These are phyloP conservation scores for Engraulis encrasicolus DNA, from an alignment of 2,113 vertebrate species.

Conservation along the genomic window DNA sequence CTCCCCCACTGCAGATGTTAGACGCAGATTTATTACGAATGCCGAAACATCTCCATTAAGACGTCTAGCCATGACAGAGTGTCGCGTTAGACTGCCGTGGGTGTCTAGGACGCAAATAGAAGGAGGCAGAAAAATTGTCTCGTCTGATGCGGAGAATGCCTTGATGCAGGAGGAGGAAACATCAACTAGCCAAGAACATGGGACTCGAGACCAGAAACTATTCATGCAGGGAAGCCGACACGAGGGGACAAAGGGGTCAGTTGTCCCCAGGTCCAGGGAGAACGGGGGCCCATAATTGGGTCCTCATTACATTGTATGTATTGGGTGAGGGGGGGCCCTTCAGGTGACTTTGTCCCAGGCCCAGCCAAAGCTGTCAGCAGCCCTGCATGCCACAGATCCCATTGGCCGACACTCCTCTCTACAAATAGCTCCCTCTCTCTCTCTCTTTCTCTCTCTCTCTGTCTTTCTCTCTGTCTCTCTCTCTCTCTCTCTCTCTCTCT, in stretches of 20 bases:
- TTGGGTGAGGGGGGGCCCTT: too few species aligned
- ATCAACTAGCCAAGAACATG: slow-evolving; percentile 54
- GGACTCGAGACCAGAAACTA: slow-evolving; percentile 56
- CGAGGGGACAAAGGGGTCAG: too few species aligned
- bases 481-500: too few species aligned
- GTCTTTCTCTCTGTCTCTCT: too few species aligned
- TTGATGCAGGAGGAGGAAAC: slow-evolving; percentile 59
- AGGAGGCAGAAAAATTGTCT: slow-evolving; percentile 67
- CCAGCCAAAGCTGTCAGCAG: too few species aligned
- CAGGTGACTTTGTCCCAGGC: too few species aligned
- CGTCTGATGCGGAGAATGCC: slow-evolving; percentile 63
- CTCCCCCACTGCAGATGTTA: slow-evolving; percentile 50
- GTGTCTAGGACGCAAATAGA: slow-evolving; percentile 59
- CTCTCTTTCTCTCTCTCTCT: too few species aligned
- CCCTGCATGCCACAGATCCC: slow-evolving; percentile 48
- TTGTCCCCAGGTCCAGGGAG: too few species aligned
- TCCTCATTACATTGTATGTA: too few species aligned
- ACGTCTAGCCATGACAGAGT: slow-evolving; percentile 49
- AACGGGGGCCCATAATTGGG: too few species aligned
- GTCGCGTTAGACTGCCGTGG: slow-evolving; percentile 38
- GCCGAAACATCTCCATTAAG: slow-evolving; percentile 57
- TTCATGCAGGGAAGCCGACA: too few species aligned
- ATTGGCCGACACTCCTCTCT: slow-evolving; percentile 39
- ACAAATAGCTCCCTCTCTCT: slow-evolving; percentile 25
- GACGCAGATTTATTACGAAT: slow-evolving; percentile 55